Evolutionary conservation across 2,113 vertebrate genomes (phyloP).

Genomic region (Seriola rivoliana): DNA sequence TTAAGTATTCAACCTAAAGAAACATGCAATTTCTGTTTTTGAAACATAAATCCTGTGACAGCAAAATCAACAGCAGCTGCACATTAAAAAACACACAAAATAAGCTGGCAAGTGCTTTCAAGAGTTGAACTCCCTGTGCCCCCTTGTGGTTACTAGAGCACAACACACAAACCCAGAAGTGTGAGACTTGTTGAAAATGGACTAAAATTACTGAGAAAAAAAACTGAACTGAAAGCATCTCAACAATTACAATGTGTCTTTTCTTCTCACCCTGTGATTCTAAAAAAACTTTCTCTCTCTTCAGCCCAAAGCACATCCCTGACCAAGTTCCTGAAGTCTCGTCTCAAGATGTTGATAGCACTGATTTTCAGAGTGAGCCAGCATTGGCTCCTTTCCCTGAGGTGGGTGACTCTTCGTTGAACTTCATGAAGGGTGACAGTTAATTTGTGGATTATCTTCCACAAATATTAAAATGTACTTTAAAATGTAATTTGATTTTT

Average conservation of each 20-base stretch:
- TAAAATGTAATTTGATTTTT: neutral
- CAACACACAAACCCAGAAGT: constrained; percentile 1
- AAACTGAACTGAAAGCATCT: neutral
- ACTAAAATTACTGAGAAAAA: neutral
- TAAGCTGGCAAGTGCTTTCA: neutral
- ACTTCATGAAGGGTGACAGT: neutral
- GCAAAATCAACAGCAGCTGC: constrained; percentile 8
- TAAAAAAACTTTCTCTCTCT: constrained; percentile 2
- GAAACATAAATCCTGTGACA: neutral
- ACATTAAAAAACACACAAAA: neutral
- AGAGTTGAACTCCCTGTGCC: constrained; percentile 46
- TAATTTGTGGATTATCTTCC: neutral
- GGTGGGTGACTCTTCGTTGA: constrained; percentile 45
- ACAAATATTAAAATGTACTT: neutral
- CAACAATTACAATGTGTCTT: neutral
- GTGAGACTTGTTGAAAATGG: neutral
- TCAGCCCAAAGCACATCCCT: constrained; percentile 36
- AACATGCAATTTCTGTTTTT: neutral
- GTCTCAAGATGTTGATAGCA: constrained; percentile 22
- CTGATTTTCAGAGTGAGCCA: constrained; percentile 16
- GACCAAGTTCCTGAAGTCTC: constrained; percentile 46
- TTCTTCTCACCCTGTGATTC: neutral
- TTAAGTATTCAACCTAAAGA: neutral
- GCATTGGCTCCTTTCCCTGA: constrained; percentile 67
- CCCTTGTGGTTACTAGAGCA: constrained; percentile 64